Conservation (phyloP, 2,113 vertebrate species). For the Stigmatopora nigra region DNA sequence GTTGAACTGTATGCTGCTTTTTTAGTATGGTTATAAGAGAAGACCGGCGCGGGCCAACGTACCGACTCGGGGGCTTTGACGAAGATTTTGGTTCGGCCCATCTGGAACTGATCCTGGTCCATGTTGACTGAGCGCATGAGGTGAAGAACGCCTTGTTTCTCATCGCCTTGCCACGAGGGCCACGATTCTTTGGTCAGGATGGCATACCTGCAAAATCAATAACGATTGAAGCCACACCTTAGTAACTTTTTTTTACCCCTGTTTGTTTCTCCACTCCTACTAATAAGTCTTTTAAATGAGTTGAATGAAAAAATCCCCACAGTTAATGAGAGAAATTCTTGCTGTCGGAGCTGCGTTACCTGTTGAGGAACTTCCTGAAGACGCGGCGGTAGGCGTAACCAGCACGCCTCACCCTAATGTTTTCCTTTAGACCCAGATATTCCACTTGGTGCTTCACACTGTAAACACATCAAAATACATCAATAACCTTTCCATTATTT, state of each 20-base stretch:
- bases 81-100: slow-evolving; percentile 88
- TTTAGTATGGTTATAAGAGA: too few relatives aligned
- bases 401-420: slow-evolving; percentile 92
- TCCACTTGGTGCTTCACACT: slow-evolving; percentile 98
- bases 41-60: slow-evolving; percentile 36
- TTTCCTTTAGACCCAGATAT: slow-evolving; percentile 94
- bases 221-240: not conserved
- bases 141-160: slow-evolving; percentile 90
- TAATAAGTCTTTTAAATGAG: not conserved
- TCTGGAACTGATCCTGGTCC: slow-evolving; percentile 94
- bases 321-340: not conserved
- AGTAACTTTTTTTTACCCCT: not conserved
- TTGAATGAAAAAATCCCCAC: not conserved
- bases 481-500: not conserved
- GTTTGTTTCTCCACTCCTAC: not conserved
- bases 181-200: slow-evolving; percentile 95
- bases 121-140: slow-evolving; percentile 89
- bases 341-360: slow-evolving; percentile 62
- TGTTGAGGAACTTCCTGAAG: slow-evolving; percentile 94
- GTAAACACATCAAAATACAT: slow-evolving; percentile 12
- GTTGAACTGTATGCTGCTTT: too few relatives aligned
- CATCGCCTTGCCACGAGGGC: slow-evolving; percentile 90
- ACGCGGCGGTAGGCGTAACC: slow-evolving; percentile 91
- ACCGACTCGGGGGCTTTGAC: slow-evolving; percentile 97
- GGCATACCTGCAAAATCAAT: slow-evolving; percentile 75